Percentiles rank a stretch among this genome's conserved stretches.
Conservation (phyloP, 2,797 vertebrate genomes). For the Thamnophis elegans region DNA sequence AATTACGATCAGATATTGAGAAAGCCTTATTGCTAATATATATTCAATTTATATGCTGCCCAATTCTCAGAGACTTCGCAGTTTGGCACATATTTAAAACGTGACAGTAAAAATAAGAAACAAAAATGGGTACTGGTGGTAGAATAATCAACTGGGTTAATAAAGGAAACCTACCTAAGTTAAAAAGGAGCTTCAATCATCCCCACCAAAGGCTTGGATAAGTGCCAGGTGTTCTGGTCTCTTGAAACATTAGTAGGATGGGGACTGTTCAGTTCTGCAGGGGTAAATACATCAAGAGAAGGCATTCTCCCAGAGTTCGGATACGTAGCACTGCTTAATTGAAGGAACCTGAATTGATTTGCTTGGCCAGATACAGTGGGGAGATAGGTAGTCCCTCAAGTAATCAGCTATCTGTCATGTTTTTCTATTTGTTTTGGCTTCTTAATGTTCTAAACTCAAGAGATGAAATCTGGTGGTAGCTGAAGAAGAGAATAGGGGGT, state of each 20-base stretch:
- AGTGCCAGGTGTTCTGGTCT: not conserved
- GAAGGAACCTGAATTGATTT: not conserved
- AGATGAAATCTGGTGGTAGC: not conserved
- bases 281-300: not conserved
- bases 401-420: not conserved
- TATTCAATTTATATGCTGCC: not conserved
- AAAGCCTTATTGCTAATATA: not conserved
- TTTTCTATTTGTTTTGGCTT: not conserved
- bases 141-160: not conserved
- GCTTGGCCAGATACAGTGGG: not conserved
- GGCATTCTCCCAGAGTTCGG: not conserved
- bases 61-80: not conserved
- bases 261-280: not conserved
- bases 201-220: not conserved
- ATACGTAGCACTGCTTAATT: not conserved
- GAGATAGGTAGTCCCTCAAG: not conserved
- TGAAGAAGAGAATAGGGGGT: not conserved
- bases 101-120: not conserved
- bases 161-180: not conserved
- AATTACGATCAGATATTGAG: not conserved
- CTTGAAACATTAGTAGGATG: not conserved
- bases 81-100: not conserved
- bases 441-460: not conserved
- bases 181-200: not conserved
- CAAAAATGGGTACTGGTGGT: not conserved